A percentile compares a stretch with the other conserved stretches of the same genome.
phyloP scores from a whole-genome alignment of 2,797 vertebrate species.

The Taenioides sp. region DNA sequence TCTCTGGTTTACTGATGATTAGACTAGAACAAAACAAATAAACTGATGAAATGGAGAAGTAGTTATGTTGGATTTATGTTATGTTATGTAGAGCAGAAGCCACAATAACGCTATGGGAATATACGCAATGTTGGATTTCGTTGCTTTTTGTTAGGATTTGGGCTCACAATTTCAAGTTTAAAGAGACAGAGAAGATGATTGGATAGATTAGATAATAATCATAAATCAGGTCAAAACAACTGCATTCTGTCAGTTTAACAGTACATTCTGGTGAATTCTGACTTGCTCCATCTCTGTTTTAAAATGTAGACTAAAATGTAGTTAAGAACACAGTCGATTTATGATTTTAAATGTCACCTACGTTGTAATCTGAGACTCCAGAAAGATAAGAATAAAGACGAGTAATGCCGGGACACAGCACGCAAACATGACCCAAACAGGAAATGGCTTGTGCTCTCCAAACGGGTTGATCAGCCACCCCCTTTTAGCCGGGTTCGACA shows the following conservation, averaged over 20 bases:
- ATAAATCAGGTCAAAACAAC: neutral
- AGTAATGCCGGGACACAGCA: conserved; percentile 85
- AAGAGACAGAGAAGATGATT: neutral
- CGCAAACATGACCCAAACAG: conserved; percentile 92
- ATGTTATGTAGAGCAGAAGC: neutral
- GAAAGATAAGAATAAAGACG: conserved; percentile 98
- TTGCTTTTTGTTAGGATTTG: neutral
- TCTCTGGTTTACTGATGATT: conserved; percentile 93
- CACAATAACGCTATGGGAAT: neutral
- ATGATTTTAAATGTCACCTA: conserved; percentile 64
- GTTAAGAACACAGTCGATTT: neutral
- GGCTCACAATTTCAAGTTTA: neutral
- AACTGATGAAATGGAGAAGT: neutral
- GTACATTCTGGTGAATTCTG: neutral
- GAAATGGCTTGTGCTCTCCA: conserved; percentile 64
- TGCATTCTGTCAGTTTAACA: neutral
- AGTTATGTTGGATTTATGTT: neutral
- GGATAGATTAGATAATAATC: too few relatives aligned
- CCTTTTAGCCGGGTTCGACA: conserved; percentile 80
- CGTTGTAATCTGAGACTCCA: conserved; percentile 99
- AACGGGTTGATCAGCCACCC: conserved; percentile 91
- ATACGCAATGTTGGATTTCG: too few relatives aligned
- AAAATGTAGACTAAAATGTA: neutral
- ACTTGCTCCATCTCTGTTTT: neutral
- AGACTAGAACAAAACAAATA: conserved; percentile 72